Evolutionary conservation across 2,797 vertebrate genomes (phyloP).

Genomic region (Psittacula echo): DNA sequence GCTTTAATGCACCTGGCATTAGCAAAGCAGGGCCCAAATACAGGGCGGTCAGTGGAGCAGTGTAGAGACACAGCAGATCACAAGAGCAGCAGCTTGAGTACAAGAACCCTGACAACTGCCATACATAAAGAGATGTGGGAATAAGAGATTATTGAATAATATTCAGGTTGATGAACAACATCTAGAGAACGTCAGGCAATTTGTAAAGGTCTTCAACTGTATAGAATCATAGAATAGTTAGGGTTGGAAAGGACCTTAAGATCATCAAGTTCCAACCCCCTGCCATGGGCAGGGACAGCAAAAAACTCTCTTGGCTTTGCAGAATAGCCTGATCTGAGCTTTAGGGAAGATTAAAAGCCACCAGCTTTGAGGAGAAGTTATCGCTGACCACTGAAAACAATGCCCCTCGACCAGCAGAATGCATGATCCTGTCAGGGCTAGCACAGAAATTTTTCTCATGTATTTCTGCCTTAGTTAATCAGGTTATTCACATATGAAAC

Average conservation of each 20-base stretch:
- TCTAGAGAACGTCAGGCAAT: neutral
- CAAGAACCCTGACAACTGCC: neutral
- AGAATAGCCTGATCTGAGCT: neutral
- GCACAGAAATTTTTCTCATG: neutral
- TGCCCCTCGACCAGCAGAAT: neutral
- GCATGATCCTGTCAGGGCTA: neutral
- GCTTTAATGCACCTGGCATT: neutral
- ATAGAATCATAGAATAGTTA: too few relatives aligned
- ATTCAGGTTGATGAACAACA: neutral
- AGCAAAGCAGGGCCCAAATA: neutral
- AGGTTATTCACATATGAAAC: neutral
- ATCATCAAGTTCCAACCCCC: too few relatives aligned
- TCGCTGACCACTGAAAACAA: neutral
- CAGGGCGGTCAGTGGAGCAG: fast-evolving
- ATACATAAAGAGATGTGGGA: neutral
- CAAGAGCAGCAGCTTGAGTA: neutral
- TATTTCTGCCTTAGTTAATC: neutral
- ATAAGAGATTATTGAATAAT: neutral
- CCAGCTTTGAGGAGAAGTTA: neutral
- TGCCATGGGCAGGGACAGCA: neutral
- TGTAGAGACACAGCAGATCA: neutral
- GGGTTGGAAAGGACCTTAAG: too few relatives aligned
- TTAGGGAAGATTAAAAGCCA: neutral
- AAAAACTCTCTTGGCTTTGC: neutral
- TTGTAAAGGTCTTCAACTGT: neutral